Evolutionary conservation across 1,140 invertebrate species (phyloP).

Genomic region (Akabosia matsudoensis): DNA sequence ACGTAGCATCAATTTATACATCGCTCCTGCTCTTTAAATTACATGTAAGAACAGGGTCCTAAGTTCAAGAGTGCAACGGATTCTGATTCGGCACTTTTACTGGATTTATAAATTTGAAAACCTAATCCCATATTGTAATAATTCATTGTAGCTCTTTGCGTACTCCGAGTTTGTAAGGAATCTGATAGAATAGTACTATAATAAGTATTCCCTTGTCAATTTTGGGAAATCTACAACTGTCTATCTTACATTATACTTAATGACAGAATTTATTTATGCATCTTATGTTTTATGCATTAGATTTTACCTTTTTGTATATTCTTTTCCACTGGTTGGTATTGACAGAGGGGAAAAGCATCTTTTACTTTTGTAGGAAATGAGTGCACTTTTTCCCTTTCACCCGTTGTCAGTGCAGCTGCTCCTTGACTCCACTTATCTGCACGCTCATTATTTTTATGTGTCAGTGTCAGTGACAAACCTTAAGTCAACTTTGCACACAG

Average conservation of each 20-base stretch:
- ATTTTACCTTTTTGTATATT: not conserved
- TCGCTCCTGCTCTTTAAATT: too few species aligned
- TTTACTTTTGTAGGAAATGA: not conserved
- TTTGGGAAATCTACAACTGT: too few species aligned
- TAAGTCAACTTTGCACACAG: conserved; percentile 2
- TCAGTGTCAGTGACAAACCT: conserved; percentile 16
- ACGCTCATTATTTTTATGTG: conserved; percentile 14
- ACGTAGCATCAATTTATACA: too few species aligned
- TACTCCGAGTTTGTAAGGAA: too few species aligned
- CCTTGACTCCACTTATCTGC: conserved; percentile 10
- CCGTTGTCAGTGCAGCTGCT: not conserved
- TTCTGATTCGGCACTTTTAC: too few species aligned
- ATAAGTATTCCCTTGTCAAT: too few species aligned
- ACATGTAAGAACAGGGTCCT: too few species aligned
- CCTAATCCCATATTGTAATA: too few species aligned
- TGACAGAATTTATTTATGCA: not conserved
- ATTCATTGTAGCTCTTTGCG: too few species aligned
- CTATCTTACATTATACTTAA: not conserved
- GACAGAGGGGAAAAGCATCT: not conserved
- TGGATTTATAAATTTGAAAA: too few species aligned
- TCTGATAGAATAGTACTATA: too few species aligned
- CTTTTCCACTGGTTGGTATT: not conserved
- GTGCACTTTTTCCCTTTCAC: conserved; percentile 6
- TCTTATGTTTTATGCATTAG: conserved; percentile 16
- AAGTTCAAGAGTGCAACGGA: too few species aligned